A percentile compares a stretch with the other conserved stretches of the same genome.
These are phyloP conservation scores for Clarias fuscus DNA, from an alignment of 2,797 vertebrate genomes.

Conservation along the genomic window DNA sequence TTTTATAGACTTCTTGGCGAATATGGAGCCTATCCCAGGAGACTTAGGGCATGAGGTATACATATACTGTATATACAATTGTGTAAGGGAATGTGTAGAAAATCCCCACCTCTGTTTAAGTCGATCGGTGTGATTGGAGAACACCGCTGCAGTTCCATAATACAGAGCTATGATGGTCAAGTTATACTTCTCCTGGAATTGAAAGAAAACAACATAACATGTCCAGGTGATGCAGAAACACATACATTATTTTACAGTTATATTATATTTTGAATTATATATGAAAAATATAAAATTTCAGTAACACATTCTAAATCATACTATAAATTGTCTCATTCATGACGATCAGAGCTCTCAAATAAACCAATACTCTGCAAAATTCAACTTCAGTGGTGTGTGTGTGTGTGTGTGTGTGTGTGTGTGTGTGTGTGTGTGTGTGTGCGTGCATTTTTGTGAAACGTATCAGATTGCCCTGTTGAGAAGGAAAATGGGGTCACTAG, in stretches of 20 bases:
- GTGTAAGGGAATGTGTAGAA: background rate
- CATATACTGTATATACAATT: no score
- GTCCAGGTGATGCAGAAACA: background rate
- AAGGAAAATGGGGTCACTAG: slow-evolving; percentile 2
- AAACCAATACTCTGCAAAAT: background rate
- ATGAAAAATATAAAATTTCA: no score
- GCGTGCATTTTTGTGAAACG: slow-evolving; percentile 22
- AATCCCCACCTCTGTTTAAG: slow-evolving; percentile 64
- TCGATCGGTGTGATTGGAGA: slow-evolving; percentile 59
- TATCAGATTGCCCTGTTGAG: background rate
- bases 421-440: background rate
- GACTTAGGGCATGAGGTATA: no score
- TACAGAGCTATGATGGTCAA: slow-evolving; percentile 64
- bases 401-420: slow-evolving; percentile 11
- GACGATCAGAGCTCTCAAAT: background rate
- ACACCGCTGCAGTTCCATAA: slow-evolving; percentile 62
- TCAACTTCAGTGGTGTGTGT: background rate
- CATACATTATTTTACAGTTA: no score
- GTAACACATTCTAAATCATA: background rate
- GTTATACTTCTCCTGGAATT: slow-evolving; percentile 61
- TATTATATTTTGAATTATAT: no score
- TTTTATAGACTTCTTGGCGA: background rate
- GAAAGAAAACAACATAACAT: slow-evolving; percentile 25
- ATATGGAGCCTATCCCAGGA: no score
- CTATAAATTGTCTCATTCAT: background rate